Percentiles rank a stretch among this genome's conserved stretches.
phyloP scores from a whole-genome alignment of 2,888 invertebrate species.

The Mayetiola destructor region DNA sequence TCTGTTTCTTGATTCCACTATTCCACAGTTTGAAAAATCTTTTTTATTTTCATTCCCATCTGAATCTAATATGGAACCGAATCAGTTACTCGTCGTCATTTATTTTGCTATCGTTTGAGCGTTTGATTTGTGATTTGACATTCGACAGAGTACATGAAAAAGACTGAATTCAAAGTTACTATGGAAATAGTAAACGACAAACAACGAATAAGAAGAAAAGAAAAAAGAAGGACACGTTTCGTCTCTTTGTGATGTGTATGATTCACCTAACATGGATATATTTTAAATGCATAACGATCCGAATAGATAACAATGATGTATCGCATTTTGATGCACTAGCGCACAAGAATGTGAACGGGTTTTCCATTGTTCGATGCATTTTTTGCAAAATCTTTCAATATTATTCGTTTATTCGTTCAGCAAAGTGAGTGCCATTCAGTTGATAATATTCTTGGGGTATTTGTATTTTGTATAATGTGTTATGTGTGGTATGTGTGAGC shows the following conservation, averaged over 20 bases:
- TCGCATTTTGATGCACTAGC: not conserved
- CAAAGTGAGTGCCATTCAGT: not conserved
- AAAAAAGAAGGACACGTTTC: not conserved
- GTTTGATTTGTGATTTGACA: slow-evolving; percentile 10
- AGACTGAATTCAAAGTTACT: not conserved
- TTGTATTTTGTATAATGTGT: no score
- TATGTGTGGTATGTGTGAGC: no score
- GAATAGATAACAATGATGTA: slow-evolving; percentile 12
- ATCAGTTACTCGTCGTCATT: not conserved
- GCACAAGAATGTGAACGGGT: not conserved
- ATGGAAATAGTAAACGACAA: no score
- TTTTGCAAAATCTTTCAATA: not conserved
- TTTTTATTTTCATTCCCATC: not conserved
- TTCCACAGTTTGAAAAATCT: no score
- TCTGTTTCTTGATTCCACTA: no score
- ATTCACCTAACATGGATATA: no score
- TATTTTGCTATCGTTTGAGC: not conserved
- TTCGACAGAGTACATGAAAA: slow-evolving; percentile 4
- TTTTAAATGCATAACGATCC: slow-evolving; percentile 10
- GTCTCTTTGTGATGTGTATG: no score
- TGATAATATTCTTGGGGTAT: no score
- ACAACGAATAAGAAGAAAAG: no score
- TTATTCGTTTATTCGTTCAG: not conserved
- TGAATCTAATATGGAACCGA: not conserved
- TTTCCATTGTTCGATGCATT: no score